phyloP scores from a whole-genome alignment of 2,797 vertebrate genomes.

The Tarsius wallacei region DNA sequence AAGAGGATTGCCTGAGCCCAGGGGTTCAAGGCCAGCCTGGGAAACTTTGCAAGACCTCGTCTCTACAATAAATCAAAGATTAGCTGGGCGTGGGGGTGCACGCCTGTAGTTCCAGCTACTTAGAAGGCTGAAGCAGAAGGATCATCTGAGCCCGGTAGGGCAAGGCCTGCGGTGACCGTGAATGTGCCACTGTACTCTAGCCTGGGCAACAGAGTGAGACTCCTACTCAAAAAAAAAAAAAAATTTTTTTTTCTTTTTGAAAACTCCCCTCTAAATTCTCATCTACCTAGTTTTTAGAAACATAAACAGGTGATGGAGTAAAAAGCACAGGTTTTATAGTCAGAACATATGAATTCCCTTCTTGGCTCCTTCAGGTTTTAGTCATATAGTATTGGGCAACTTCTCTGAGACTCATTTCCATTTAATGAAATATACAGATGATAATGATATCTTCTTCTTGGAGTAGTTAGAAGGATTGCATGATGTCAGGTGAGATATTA shows the following conservation, averaged over 20 bases:
- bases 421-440: background rate
- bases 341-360: background rate
- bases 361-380: background rate
- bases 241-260: background rate
- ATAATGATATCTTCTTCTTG: background rate
- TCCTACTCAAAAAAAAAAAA: too few species aligned
- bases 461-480: background rate
- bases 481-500: background rate
- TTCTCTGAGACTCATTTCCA: background rate
- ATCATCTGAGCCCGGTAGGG: too few species aligned
- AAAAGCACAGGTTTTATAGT: background rate
- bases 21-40: too few species aligned
- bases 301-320: background rate
- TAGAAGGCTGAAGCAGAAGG: too few species aligned
- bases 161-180: too few species aligned
- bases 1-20: too few species aligned
- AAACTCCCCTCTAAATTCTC: background rate
- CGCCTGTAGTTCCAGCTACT: too few species aligned
- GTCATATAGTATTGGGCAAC: background rate
- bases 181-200: too few species aligned
- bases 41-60: too few species aligned
- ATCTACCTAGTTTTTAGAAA: constrained; percentile 19
- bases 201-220: too few species aligned
- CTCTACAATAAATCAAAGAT: too few species aligned
- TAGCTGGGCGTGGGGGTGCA: too few species aligned